These are phyloP conservation scores for Paedocypris micromegethes DNA, from an alignment of 2,797 vertebrate genomes.

Conservation along the genomic window DNA sequence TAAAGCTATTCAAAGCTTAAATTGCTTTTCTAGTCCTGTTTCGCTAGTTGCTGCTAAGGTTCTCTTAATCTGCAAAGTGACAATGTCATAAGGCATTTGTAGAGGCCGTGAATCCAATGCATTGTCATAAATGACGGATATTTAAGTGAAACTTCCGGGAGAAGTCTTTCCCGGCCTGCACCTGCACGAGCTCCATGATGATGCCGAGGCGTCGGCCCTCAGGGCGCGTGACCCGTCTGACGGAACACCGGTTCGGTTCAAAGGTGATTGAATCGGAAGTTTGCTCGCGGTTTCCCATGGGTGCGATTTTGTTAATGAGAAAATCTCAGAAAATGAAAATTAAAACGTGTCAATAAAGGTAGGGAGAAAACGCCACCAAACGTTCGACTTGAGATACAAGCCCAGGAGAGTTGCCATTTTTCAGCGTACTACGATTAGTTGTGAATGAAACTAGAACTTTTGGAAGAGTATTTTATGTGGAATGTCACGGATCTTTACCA, in stretches of 20 bases:
- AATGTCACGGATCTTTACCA: no score
- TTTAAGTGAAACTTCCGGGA: constrained; percentile 14
- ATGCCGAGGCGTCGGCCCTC: constrained; percentile 15
- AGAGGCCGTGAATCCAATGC: no score
- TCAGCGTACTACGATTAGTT: not conserved
- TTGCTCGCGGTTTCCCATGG: no score
- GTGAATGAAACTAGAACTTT: constrained; percentile 5
- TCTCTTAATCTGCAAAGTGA: no score
- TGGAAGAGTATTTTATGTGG: not conserved
- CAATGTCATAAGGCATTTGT: no score
- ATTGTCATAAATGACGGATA: no score
- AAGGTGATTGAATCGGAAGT: not conserved
- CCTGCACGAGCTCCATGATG: constrained; percentile 18
- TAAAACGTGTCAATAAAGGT: no score
- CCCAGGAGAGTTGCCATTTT: not conserved
- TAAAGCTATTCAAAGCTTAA: no score
- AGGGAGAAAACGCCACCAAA: no score
- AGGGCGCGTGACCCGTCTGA: constrained; percentile 16
- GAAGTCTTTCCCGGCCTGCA: constrained; percentile 25
- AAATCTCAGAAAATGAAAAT: not conserved
- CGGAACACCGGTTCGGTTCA: constrained; percentile 9
- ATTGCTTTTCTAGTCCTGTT: no score
- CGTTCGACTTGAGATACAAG: no score
- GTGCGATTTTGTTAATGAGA: not conserved
- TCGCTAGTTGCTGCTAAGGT: no score